Evolutionary conservation across 2,888 invertebrate genomes (phyloP).

Genomic region (Heliconius sara): DNA sequence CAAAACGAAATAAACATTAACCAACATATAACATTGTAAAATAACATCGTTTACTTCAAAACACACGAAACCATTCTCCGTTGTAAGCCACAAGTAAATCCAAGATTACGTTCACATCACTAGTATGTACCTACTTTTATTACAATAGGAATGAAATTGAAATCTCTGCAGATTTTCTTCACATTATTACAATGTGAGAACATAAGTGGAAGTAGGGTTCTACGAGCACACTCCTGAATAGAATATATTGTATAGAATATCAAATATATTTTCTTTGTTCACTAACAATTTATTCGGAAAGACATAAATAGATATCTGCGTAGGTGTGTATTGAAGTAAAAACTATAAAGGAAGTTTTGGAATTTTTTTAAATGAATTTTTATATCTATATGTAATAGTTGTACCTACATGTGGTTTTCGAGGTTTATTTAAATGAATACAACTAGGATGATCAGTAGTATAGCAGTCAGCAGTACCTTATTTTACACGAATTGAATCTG

Average conservation of each 20-base stretch:
- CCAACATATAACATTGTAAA: not conserved
- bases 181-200: conserved; percentile 28
- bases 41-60: conserved; percentile 10
- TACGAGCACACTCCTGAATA: conserved; percentile 20
- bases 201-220: conserved; percentile 27
- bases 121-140: conserved; percentile 24
- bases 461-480: too few species aligned
- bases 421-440: too few species aligned
- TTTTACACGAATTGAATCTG: too few species aligned
- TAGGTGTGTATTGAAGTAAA: not conserved
- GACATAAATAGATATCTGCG: not conserved
- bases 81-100: conserved; percentile 8
- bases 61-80: not conserved
- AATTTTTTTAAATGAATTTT: not conserved
- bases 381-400: too few species aligned
- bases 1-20: not conserved
- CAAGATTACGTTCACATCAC: conserved; percentile 19
- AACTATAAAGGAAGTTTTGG: not conserved
- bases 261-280: conserved; percentile 15
- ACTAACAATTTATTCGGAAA: not conserved
- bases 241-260: conserved; percentile 14
- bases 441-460: too few species aligned
- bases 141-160: conserved; percentile 21
- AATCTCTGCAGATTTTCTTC: conserved; percentile 14
- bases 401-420: too few species aligned